Evolutionary conservation across 2,888 invertebrate species (phyloP).

Genomic region (Thysanoteuthis rhombus): DNA sequence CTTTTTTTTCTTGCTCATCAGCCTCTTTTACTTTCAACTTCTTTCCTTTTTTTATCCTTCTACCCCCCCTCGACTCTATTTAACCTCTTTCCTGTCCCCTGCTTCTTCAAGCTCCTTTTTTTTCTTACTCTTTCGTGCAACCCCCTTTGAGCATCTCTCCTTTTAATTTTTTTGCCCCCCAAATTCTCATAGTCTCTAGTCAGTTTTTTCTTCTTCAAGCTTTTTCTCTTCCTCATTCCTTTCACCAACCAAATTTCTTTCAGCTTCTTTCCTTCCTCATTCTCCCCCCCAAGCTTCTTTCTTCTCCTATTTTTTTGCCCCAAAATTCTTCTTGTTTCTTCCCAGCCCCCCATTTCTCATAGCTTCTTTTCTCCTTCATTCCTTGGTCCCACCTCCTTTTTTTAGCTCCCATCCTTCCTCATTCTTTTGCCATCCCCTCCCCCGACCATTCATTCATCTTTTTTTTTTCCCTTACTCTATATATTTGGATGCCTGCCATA

Average conservation of each 20-base stretch:
- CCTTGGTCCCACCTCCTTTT: background rate
- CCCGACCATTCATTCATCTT: background rate
- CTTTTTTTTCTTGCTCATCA: too few relatives aligned
- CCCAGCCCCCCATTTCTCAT: background rate
- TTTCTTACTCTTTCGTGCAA: background rate
- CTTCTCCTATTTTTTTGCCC: background rate
- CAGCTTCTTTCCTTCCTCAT: background rate
- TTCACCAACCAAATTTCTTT: too few relatives aligned
- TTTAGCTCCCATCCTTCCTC: background rate
- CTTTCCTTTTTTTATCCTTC: background rate
- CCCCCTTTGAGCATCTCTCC: background rate
- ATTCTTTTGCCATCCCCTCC: background rate
- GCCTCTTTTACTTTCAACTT: too few relatives aligned
- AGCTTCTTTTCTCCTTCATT: background rate
- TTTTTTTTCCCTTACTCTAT: background rate
- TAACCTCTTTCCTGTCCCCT: background rate
- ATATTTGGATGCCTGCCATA: background rate
- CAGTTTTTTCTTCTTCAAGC: background rate
- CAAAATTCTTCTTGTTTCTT: background rate
- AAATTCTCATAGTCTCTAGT: too few relatives aligned
- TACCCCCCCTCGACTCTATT: background rate
- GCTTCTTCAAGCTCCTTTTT: background rate
- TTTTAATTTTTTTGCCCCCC: background rate
- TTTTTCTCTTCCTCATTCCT: background rate
- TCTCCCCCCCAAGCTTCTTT: background rate